phyloP scores from a whole-genome alignment of 2,888 invertebrate species.

The Drosophila setosimentum region DNA sequence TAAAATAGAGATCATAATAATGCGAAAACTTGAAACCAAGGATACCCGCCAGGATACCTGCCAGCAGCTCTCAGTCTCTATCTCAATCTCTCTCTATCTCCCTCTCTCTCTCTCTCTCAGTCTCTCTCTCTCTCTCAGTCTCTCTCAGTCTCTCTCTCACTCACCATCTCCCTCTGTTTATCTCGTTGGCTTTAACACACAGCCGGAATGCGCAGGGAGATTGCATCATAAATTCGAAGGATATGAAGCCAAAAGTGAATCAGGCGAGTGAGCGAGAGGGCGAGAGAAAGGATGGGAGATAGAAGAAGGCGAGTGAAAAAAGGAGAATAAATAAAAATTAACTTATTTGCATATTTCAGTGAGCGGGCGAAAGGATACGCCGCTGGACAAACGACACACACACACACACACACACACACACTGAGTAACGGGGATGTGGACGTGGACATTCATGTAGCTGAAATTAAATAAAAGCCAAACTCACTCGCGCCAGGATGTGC shows the following conservation, averaged over 20 bases:
- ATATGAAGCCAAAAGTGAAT: conserved; percentile 69
- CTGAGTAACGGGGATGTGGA: conserved; percentile 25
- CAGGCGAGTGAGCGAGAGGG: conserved; percentile 36
- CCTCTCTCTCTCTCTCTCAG: conserved; percentile 1
- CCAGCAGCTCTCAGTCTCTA: conserved; percentile 44
- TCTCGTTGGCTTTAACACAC: conserved; percentile 1
- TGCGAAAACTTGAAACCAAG: conserved; percentile 77
- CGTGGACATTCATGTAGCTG: conserved; percentile 60
- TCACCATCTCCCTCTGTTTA: conserved; percentile 18
- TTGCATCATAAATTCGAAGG: conserved; percentile 79
- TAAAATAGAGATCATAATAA: conserved; percentile 77
- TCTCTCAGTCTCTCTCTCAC: conserved; percentile 5
- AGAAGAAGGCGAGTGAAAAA: conserved; percentile 16
- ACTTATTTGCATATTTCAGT: conserved; percentile 80
- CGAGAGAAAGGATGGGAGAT: not conserved
- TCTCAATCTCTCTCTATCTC: conserved; percentile 5
- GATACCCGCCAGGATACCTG: conserved; percentile 73
- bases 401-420: conserved; percentile 1
- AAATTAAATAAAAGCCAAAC: conserved; percentile 67
- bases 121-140: not conserved
- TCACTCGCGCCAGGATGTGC: conserved; percentile 59
- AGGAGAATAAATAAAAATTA: conserved; percentile 75
- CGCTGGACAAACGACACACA: conserved; percentile 40
- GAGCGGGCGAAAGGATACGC: conserved; percentile 70
- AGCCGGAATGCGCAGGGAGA: conserved; percentile 65